Conservation (phyloP, 2,888 invertebrate genomes). For the Limenitis camilla region DNA sequence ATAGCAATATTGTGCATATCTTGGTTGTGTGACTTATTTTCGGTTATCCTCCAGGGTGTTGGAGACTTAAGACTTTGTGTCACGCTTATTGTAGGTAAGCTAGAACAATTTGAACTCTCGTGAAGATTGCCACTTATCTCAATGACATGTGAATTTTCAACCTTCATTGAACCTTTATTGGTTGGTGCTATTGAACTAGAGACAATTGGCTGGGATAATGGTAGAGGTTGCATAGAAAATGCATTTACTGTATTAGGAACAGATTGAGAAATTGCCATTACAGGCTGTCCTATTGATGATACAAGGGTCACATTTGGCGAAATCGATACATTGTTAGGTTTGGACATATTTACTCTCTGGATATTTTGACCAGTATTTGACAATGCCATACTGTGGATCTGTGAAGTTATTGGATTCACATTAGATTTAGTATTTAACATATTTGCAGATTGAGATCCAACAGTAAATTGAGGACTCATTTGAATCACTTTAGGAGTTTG, state of each 20-base stretch:
- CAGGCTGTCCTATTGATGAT: slow-evolving; percentile 63
- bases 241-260: slow-evolving; percentile 52
- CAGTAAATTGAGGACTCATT: slow-evolving; percentile 51
- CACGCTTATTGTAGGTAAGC: slow-evolving; percentile 63
- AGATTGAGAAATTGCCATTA: slow-evolving; percentile 68
- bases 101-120: slow-evolving; percentile 48
- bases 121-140: slow-evolving; percentile 68
- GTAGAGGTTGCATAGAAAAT: slow-evolving; percentile 63
- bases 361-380: slow-evolving; percentile 53
- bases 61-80: slow-evolving; percentile 65
- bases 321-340: slow-evolving; percentile 55
- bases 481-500: slow-evolving; percentile 66
- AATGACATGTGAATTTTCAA: slow-evolving; percentile 64
- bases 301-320: slow-evolving; percentile 64
- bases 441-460: slow-evolving; percentile 49
- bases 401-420: slow-evolving; percentile 68
- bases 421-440: slow-evolving; percentile 55
- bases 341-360: slow-evolving; percentile 50
- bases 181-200: slow-evolving; percentile 63
- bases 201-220: slow-evolving; percentile 66
- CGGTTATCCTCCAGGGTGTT: slow-evolving; percentile 63
- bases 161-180: slow-evolving; percentile 51
- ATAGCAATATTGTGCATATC: slow-evolving; percentile 48
- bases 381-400: slow-evolving; percentile 62
- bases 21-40: slow-evolving; percentile 57